These are phyloP conservation scores for Sminthopsis crassicaudata DNA, from an alignment of 2,113 vertebrate species.

Conservation along the genomic window DNA sequence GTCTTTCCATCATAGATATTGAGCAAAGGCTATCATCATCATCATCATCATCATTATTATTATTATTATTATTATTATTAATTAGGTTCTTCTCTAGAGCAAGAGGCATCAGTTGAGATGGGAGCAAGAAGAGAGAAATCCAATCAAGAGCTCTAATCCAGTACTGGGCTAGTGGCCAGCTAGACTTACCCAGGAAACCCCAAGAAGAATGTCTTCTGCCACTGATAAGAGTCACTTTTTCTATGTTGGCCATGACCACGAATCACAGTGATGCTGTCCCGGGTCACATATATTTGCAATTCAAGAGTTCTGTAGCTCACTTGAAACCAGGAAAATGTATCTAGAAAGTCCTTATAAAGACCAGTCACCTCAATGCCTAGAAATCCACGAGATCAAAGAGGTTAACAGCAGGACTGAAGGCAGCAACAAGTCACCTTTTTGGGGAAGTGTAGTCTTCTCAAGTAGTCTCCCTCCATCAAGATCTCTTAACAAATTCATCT, in stretches of 20 bases:
- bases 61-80: background rate
- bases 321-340: slow-evolving; percentile 75
- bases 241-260: background rate
- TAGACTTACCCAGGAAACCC: slow-evolving; percentile 53
- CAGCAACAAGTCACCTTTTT: background rate
- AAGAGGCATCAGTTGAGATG: background rate
- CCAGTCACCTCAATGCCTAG: slow-evolving; percentile 79
- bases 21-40: background rate
- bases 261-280: slow-evolving; percentile 47
- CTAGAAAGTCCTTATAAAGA: slow-evolving; percentile 42
- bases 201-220: slow-evolving; percentile 52
- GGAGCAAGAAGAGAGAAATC: background rate
- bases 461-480: background rate
- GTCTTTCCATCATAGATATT: background rate
- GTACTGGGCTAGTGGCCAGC: background rate
- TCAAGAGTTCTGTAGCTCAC: slow-evolving; percentile 70
- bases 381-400: background rate
- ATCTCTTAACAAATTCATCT: background rate
- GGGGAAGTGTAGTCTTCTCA: background rate
- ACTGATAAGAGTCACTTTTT: slow-evolving; percentile 46
- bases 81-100: background rate
- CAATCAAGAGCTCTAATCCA: background rate
- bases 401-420: background rate
- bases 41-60: background rate
- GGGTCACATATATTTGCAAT: background rate